Percentiles rank a stretch among this genome's conserved stretches.
Conservation (phyloP, 2,888 invertebrate genomes). For the Xanthia togata region DNA sequence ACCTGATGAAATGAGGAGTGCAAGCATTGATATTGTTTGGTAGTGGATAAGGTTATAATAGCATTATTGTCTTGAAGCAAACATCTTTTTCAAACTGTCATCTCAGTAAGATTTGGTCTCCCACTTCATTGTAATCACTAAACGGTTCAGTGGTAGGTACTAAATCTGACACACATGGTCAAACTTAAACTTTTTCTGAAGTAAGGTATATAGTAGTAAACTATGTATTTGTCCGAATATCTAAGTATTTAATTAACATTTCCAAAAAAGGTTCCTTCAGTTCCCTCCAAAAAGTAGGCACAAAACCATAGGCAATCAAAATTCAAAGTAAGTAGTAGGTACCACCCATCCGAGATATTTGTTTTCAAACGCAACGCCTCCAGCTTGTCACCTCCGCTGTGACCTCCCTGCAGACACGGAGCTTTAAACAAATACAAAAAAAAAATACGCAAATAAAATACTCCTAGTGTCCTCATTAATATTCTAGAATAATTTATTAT, state of each 20-base stretch:
- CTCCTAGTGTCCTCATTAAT: constrained; percentile 82
- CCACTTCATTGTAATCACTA: not conserved
- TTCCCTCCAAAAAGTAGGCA: constrained; percentile 2
- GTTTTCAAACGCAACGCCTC: constrained; percentile 67
- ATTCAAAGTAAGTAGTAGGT: constrained; percentile 53
- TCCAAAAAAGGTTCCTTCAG: not conserved
- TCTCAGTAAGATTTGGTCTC: no score
- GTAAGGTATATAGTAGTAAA: no score
- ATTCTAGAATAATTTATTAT: constrained; percentile 75
- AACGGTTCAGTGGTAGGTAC: not conserved
- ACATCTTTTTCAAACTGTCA: not conserved
- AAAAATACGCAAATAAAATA: constrained; percentile 69
- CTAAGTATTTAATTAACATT: not conserved
- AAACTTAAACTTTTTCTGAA: not conserved
- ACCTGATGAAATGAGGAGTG: constrained; percentile 4
- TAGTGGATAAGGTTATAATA: not conserved
- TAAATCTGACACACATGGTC: not conserved
- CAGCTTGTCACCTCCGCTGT: constrained; percentile 50
- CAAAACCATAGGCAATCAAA: constrained; percentile 47
- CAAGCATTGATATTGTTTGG: not conserved
- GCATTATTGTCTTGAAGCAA: not conserved
- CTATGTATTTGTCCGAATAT: not conserved
- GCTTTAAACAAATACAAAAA: constrained; percentile 56
- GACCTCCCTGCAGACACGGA: constrained; percentile 53
- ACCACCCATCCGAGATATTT: constrained; percentile 65